Conservation (phyloP, 2,113 vertebrate species). For the Aspiorhynchus laticeps region DNA sequence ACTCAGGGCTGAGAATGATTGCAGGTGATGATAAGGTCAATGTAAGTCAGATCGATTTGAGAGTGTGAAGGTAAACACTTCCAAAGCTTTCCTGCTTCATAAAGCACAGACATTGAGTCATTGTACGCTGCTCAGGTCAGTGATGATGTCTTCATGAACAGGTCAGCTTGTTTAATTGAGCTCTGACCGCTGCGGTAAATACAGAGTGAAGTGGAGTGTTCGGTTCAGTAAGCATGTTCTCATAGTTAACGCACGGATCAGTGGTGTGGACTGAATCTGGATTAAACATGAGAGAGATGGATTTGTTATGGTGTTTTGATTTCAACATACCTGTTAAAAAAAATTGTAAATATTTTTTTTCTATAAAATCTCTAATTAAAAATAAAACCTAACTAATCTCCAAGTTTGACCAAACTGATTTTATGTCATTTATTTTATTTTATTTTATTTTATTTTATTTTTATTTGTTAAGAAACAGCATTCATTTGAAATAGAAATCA, state of each 20-base stretch:
- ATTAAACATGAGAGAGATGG: neutral
- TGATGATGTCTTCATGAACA: conserved; percentile 43
- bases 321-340: neutral
- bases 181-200: conserved; percentile 18
- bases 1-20: conserved; percentile 39
- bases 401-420: neutral
- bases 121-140: conserved; percentile 40
- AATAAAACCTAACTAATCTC: neutral
- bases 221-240: neutral
- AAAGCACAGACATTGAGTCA: conserved; percentile 39
- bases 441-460: neutral
- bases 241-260: neutral
- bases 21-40: conserved; percentile 51
- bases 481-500: neutral
- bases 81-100: conserved; percentile 46
- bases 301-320: neutral
- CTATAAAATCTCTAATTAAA: too few relatives aligned
- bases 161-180: conserved; percentile 8
- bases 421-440: neutral
- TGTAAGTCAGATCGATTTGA: conserved; percentile 51
- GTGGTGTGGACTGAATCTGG: neutral
- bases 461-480: neutral
- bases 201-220: neutral
- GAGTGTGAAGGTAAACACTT: conserved; percentile 53
- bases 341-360: too few relatives aligned